phyloP scores from a whole-genome alignment of 2,888 invertebrate genomes.

The Galeruca laticollis region DNA sequence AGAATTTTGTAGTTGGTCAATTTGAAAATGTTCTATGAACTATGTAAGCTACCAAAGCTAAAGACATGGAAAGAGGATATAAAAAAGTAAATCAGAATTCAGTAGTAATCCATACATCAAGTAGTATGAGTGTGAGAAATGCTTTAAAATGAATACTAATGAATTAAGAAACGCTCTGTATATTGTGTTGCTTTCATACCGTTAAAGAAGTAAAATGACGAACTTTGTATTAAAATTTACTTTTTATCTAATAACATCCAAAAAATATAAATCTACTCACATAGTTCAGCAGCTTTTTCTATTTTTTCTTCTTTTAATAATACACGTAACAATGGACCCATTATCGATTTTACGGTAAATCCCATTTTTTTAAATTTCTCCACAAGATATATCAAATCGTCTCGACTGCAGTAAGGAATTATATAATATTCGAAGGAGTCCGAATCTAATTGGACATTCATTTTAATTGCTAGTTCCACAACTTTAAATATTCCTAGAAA shows the following conservation, averaged over 20 bases:
- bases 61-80: no score
- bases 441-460: constrained; percentile 71
- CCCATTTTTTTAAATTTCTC: constrained; percentile 69
- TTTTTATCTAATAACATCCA: constrained; percentile 23
- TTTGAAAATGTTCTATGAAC: no score
- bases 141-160: no score
- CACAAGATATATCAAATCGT: constrained; percentile 68
- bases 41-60: no score
- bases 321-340: constrained; percentile 69
- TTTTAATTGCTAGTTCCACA: constrained; percentile 69
- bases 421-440: constrained; percentile 71
- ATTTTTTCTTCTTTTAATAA: constrained; percentile 59
- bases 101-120: no score
- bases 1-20: no score
- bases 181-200: no score
- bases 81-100: no score
- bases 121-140: no score
- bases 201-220: no score
- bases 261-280: constrained; percentile 62
- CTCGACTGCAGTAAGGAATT: constrained; percentile 70
- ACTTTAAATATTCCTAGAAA: constrained; percentile 69
- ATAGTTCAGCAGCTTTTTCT: constrained; percentile 67
- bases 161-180: no score
- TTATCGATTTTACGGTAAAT: constrained; percentile 61
- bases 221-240: background rate